Evolutionary conservation across 2,797 vertebrate species (phyloP).

Genomic region (Pterois miles): DNA sequence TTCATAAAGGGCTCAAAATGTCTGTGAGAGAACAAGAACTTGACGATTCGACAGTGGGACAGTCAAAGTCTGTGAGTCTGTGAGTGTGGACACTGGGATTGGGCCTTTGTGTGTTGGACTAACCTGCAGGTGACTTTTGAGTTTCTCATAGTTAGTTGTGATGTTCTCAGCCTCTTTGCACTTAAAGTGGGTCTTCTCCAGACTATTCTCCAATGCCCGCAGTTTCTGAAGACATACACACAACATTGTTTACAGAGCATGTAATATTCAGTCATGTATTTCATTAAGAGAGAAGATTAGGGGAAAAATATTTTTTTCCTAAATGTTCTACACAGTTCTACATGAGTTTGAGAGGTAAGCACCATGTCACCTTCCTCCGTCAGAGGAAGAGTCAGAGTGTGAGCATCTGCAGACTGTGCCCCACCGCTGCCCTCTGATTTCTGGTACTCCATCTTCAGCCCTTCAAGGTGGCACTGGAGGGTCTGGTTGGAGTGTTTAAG

Average conservation of each 20-base stretch:
- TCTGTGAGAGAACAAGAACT: too few species aligned
- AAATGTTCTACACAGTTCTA: background rate
- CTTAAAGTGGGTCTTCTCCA: slow-evolving; percentile 90
- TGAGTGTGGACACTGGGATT: too few species aligned
- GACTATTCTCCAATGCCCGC: slow-evolving; percentile 86
- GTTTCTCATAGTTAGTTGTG: slow-evolving; percentile 81
- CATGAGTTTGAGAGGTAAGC: background rate
- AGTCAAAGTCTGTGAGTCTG: too few species aligned
- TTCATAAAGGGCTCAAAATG: too few species aligned
- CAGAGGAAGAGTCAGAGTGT: slow-evolving; percentile 1
- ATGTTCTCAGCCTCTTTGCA: slow-evolving; percentile 85
- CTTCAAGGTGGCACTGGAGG: slow-evolving; percentile 66
- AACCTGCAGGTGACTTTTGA: slow-evolving; percentile 89
- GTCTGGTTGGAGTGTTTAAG: slow-evolving; percentile 79
- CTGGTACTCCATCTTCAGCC: slow-evolving; percentile 78
- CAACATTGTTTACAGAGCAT: background rate
- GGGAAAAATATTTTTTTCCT: background rate
- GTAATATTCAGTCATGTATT: background rate
- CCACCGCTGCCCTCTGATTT: slow-evolving; percentile 42
- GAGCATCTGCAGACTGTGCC: slow-evolving; percentile 12
- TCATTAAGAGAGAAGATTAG: background rate
- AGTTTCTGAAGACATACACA: slow-evolving; percentile 75
- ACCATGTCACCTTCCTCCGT: slow-evolving; percentile 81
- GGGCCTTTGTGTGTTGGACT: background rate
- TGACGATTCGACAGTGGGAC: too few species aligned